Conservation (phyloP, 2,113 vertebrate species). For the Phyllostomus discolor region DNA sequence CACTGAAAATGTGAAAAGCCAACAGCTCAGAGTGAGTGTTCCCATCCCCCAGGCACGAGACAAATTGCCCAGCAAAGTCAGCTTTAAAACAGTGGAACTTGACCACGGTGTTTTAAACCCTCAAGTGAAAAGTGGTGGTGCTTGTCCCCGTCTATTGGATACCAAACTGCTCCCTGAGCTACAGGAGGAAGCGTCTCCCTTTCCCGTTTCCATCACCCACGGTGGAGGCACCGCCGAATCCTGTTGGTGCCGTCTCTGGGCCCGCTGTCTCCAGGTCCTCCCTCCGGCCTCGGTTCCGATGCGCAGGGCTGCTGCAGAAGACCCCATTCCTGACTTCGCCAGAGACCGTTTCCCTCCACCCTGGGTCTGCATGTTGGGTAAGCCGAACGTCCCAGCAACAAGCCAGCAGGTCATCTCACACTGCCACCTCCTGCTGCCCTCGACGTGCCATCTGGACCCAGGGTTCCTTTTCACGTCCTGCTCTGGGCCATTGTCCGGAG, state of each 20-base stretch:
- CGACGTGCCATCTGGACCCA: background rate
- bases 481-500: background rate
- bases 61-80: background rate
- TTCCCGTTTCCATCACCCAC: background rate
- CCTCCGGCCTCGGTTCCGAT: background rate
- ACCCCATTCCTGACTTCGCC: background rate
- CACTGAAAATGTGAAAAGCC: constrained; percentile 69
- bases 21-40: constrained; percentile 74
- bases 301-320: background rate
- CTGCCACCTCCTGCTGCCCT: background rate
- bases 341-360: background rate
- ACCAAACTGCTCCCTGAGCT: background rate
- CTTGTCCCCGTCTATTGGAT: background rate
- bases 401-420: background rate
- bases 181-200: background rate
- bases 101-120: background rate
- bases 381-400: background rate
- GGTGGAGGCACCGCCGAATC: constrained; percentile 13
- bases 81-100: constrained; percentile 41
- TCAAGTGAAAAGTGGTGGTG: background rate
- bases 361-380: background rate
- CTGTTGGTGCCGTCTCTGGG: background rate
- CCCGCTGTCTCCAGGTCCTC: background rate
- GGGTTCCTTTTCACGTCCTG: constrained; percentile 31
- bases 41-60: constrained; percentile 65